Percentiles rank a stretch among this genome's conserved stretches.
These are phyloP conservation scores for Etheostoma perlongum DNA, from an alignment of 2,797 vertebrate genomes.

Conservation along the genomic window DNA sequence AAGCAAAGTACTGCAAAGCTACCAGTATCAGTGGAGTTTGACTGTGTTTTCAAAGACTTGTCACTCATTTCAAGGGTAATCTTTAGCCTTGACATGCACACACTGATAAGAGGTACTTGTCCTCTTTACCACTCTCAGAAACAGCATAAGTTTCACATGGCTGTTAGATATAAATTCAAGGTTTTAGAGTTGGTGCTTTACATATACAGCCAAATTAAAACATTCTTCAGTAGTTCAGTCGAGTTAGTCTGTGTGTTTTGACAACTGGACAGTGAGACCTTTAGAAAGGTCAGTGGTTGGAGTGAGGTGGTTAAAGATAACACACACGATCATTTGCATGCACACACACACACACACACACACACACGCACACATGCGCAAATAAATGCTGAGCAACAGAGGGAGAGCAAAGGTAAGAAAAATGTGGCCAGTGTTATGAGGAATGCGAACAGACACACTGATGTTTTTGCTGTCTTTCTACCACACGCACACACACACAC, in stretches of 20 bases:
- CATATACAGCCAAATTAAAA: slow-evolving; percentile 37
- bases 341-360: not conserved
- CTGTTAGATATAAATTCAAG: not conserved
- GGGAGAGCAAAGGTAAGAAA: slow-evolving; percentile 64
- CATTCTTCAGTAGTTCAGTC: slow-evolving; percentile 50
- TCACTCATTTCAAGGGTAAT: slow-evolving; percentile 50
- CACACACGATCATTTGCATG: slow-evolving; percentile 29
- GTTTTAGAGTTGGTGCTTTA: not conserved
- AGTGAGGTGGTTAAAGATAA: slow-evolving; percentile 78
- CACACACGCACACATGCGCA: slow-evolving; percentile 21
- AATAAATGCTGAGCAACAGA: slow-evolving; percentile 63
- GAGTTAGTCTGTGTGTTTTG: slow-evolving; percentile 44
- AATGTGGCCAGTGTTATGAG: slow-evolving; percentile 24
- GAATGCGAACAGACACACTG: not conserved
- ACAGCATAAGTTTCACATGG: not conserved
- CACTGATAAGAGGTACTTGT: slow-evolving; percentile 34
- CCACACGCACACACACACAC: slow-evolving; percentile 18
- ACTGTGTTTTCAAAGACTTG: slow-evolving; percentile 46
- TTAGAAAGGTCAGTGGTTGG: slow-evolving; percentile 75
- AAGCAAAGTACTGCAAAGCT: slow-evolving; percentile 23
- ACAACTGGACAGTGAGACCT: slow-evolving; percentile 76
- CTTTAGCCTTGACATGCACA: slow-evolving; percentile 41
- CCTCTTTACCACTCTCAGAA: slow-evolving; percentile 6
- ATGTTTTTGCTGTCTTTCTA: not conserved
- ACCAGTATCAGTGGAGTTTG: slow-evolving; percentile 13